Evolutionary conservation across 2,888 invertebrate species (phyloP).

Genomic region (Anoplius nigerrimus): DNA sequence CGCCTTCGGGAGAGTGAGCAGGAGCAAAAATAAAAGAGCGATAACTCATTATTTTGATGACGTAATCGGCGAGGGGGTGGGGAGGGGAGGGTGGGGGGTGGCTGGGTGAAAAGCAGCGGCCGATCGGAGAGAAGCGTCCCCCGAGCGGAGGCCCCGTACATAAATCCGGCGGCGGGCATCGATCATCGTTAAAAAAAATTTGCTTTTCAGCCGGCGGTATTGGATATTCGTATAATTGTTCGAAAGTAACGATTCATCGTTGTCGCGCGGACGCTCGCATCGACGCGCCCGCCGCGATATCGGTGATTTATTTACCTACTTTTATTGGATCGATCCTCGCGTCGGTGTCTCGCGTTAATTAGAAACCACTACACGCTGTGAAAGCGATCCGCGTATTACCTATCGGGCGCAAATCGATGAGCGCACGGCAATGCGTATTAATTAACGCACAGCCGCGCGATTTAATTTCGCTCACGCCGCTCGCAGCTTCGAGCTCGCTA

Average conservation of each 20-base stretch:
- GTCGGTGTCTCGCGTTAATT: constrained; percentile 52
- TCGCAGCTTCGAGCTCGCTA: constrained; percentile 18
- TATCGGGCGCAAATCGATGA: constrained; percentile 53
- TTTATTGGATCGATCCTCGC: constrained; percentile 54
- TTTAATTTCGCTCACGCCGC: constrained; percentile 51
- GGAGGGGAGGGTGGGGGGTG: too few species aligned
- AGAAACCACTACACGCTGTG: constrained; percentile 58
- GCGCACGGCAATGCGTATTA: constrained; percentile 54
- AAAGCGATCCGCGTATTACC: constrained; percentile 53
- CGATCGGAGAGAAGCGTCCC: too few species aligned
- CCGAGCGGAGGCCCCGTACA: constrained; percentile 31
- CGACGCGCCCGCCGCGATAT: too few species aligned
- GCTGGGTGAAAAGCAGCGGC: too few species aligned
- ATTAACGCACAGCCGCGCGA: constrained; percentile 56
- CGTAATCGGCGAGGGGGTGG: too few species aligned
- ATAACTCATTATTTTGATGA: too few species aligned
- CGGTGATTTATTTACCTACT: constrained; percentile 52
- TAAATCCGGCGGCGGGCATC: constrained; percentile 49
- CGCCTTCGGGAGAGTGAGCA: too few species aligned
- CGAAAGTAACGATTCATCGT: constrained; percentile 26
- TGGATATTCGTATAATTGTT: constrained; percentile 44
- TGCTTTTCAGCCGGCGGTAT: constrained; percentile 37
- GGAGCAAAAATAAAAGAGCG: too few species aligned
- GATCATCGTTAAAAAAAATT: constrained; percentile 51
- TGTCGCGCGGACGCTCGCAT: not conserved